Percentiles rank a stretch among this genome's conserved stretches.
phyloP scores from a whole-genome alignment of 2,797 vertebrate species.

The Acipenser transmontanus region DNA sequence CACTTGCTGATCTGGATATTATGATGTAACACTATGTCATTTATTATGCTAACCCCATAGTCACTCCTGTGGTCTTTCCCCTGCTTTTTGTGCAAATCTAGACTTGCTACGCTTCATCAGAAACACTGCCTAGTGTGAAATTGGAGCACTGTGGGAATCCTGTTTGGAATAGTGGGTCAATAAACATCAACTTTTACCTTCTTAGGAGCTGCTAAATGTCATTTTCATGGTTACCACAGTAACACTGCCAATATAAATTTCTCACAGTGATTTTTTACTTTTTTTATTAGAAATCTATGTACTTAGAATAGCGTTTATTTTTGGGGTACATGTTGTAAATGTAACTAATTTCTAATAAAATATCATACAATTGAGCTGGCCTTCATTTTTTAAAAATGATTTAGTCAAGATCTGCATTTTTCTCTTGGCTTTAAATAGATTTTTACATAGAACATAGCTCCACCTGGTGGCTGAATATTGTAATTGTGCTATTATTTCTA shows the following conservation, averaged over 20 bases:
- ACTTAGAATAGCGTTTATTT: no score
- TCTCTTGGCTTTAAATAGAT: background rate
- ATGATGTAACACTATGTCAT: background rate
- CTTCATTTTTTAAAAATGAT: no score
- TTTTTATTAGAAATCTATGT: no score
- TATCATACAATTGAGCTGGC: no score
- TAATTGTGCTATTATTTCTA: slow-evolving; percentile 5
- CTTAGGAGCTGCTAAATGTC: no score
- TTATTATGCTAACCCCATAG: background rate
- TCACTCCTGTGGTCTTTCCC: background rate
- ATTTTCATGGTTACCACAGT: no score
- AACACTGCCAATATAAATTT: no score
- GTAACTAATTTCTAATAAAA: no score
- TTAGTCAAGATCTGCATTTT: background rate
- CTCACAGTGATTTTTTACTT: no score
- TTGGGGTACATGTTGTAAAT: no score
- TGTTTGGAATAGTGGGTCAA: background rate
- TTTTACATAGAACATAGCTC: background rate
- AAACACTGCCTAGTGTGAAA: background rate
- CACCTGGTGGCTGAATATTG: background rate
- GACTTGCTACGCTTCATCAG: background rate
- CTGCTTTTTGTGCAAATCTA: background rate
- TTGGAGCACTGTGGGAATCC: background rate
- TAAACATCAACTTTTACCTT: no score
- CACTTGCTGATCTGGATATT: slow-evolving; percentile 24